Evolutionary conservation across 2,797 vertebrate genomes (phyloP), one percentile per base, ranked within the genome.

Genomic region (Miichthys miiuy): DNA sequence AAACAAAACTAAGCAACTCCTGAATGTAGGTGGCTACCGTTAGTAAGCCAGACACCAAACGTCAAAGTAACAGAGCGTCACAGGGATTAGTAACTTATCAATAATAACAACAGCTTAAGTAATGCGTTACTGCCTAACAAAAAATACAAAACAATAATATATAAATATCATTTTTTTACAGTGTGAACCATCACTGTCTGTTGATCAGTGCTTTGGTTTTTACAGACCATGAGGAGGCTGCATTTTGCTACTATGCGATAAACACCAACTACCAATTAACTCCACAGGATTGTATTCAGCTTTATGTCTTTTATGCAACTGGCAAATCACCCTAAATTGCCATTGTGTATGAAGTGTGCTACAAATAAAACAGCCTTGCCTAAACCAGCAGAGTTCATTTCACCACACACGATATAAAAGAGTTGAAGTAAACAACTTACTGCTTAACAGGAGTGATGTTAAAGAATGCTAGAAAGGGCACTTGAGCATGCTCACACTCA

Each of bases 301-400:
- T 60, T 65, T n/a, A 56, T 25, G 12, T 44, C 23, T 60, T 71
- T 58, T 46, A 67, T 74, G 30, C 71, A 69, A 44, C 66, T 60
- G 16, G 44, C 10, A 72, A 64, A 74, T 68, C 38, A 62, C 50
- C 48, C 62, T 44, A 61, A 73, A 67, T 50, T 79, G 52, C 38
- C 20, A 4, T 21, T 52, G 25, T 68, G 38, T 41, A 34, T 54
- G 50, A 62, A 61, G 34, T 48, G 56, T 70, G 51, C 57, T 42
- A 55, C 58, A 46, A 82, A 70, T 67, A 73, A 70, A 61, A 75
- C 6, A 17, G n/a, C 25, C 41, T 78, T 56, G 47, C 44, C 68
- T 61, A 13, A 64, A 82, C 21, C 55, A 71, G 16, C 3, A 47
- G n/a, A 11, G 21, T 48, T 64, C 18, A 68, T 55, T 63, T 56